These are phyloP conservation scores for Scartelaos histophorus DNA, from an alignment of 2,113 vertebrate species.

Conservation along the genomic window DNA sequence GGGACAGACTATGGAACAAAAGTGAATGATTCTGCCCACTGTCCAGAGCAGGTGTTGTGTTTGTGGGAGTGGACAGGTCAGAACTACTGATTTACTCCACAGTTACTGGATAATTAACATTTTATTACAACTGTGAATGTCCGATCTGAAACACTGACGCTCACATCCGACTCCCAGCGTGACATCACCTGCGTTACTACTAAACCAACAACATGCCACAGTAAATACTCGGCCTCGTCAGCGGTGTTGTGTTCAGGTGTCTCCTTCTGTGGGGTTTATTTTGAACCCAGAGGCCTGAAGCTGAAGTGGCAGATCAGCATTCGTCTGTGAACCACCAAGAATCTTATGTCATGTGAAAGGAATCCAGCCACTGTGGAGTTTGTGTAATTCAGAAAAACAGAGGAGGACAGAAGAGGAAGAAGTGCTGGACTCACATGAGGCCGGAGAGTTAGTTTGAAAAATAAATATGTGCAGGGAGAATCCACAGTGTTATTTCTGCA, in stretches of 20 bases:
- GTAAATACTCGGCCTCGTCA: neutral
- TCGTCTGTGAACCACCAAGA: constrained; percentile 15
- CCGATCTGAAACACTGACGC: too few relatives aligned
- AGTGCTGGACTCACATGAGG: too few relatives aligned
- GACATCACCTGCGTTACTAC: neutral
- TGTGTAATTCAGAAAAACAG: neutral
- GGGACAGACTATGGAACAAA: too few relatives aligned
- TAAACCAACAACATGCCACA: neutral
- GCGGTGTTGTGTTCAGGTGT: neutral
- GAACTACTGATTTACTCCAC: too few relatives aligned
- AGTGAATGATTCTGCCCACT: too few relatives aligned
- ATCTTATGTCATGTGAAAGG: constrained; percentile 31
- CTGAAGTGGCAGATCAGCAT: constrained; percentile 12
- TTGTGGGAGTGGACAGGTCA: too few relatives aligned
- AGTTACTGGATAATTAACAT: too few relatives aligned
- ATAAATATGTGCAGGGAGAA: too few relatives aligned
- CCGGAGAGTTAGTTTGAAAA: too few relatives aligned
- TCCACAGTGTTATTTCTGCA: too few relatives aligned
- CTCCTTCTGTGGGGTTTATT: neutral
- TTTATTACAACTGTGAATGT: too few relatives aligned
- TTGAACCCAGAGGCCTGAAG: neutral
- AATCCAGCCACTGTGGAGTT: constrained; percentile 8
- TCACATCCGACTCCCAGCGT: neutral
- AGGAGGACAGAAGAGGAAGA: neutral
- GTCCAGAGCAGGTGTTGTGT: neutral